These are phyloP conservation scores for Torymus aiolomorphi DNA, from an alignment of 2,888 invertebrate genomes.

Conservation along the genomic window DNA sequence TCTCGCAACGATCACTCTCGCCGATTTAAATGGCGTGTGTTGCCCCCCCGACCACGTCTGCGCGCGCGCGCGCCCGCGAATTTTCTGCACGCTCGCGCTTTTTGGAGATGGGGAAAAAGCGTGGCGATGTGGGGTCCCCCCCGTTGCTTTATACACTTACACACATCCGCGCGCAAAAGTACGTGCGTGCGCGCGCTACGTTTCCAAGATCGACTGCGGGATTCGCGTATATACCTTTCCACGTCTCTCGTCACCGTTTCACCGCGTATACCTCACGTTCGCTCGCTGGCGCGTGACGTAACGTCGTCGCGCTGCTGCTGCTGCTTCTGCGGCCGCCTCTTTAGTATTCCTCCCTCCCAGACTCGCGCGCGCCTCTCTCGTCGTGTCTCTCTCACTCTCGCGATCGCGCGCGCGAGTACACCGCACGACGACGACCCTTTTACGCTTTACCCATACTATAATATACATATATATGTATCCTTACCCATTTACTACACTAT, in stretches of 20 bases:
- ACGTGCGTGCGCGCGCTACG: not conserved
- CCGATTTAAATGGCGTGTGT: not conserved
- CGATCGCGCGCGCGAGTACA: no score
- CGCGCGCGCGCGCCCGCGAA: not conserved
- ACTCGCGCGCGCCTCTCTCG: not conserved
- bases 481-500: no score
- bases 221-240: constrained; percentile 14
- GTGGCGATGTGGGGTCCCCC: no score
- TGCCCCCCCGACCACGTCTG: not conserved
- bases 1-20: not conserved
- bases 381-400: no score
- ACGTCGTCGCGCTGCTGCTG: constrained; percentile 57
- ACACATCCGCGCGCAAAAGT: not conserved
- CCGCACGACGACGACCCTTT: no score
- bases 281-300: constrained; percentile 62
- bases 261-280: constrained; percentile 36
- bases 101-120: no score
- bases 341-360: constrained; percentile 17
- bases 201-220: not conserved
- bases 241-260: constrained; percentile 42
- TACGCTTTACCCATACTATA: no score
- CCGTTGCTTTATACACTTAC: no score
- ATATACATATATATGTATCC: no score
- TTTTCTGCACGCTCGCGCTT: not conserved
- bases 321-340: not conserved